Conservation (phyloP, 2,888 invertebrate genomes). For the Callosobruchus maculatus region DNA sequence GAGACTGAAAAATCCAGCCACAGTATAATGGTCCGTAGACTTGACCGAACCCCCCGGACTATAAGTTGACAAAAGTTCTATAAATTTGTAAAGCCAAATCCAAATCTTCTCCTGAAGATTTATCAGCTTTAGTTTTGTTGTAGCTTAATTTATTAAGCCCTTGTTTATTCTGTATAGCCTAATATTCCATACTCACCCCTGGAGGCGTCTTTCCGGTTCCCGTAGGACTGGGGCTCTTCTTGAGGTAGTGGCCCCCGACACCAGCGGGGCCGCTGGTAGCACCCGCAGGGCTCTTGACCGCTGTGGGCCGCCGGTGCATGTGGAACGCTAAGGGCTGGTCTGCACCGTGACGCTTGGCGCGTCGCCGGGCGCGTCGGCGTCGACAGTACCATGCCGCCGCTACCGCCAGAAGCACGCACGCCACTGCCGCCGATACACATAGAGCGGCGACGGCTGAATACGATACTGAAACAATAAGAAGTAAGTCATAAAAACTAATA, state of each 20-base stretch:
- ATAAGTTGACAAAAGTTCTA: too few species aligned
- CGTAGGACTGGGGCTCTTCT: constrained; percentile 91
- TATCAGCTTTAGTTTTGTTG: background rate
- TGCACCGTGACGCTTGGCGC: constrained; percentile 52
- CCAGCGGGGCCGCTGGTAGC: constrained; percentile 37
- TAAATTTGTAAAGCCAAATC: too few species aligned
- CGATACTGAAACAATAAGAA: constrained; percentile 33
- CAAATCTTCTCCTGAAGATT: too few species aligned
- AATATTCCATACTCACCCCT: constrained; percentile 40
- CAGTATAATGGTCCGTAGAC: too few species aligned
- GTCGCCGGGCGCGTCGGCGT: constrained; percentile 51
- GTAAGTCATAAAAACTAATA: too few species aligned
- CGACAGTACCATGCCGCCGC: constrained; percentile 66
- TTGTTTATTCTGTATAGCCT: too few species aligned
- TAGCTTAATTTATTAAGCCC: too few species aligned
- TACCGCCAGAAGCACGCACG: constrained; percentile 57
- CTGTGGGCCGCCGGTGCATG: constrained; percentile 71
- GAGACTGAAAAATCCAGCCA: too few species aligned
- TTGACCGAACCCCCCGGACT: too few species aligned
- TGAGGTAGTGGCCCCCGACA: constrained; percentile 69
- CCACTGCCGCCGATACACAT: constrained; percentile 53
- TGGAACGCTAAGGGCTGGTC: constrained; percentile 65
- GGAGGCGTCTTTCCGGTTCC: constrained; percentile 59
- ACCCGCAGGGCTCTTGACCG: constrained; percentile 82
- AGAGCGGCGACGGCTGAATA: constrained; percentile 57